Percentiles rank a stretch among this genome's conserved stretches.
Conservation (phyloP, 2,113 vertebrate genomes). For the Cryptoleucopteryx plumbea region DNA sequence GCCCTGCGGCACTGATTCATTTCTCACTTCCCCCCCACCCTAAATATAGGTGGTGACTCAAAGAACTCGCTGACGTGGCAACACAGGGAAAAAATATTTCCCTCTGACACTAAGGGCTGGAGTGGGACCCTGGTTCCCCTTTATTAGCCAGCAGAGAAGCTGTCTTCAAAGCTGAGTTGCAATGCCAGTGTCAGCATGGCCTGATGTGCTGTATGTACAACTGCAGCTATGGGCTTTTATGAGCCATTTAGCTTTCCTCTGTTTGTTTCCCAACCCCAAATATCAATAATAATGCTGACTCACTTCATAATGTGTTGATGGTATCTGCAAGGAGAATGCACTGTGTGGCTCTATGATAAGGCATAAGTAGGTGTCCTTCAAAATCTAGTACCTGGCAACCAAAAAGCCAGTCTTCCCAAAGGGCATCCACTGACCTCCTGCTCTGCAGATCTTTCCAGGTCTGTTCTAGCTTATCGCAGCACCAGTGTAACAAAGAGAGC, state of each 20-base stretch:
- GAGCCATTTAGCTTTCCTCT: neutral
- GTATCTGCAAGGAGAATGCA: neutral
- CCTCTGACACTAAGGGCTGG: constrained; percentile 15
- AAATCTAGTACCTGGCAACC: neutral
- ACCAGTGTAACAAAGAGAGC: neutral
- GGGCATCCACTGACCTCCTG: neutral
- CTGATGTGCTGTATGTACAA: too few species aligned
- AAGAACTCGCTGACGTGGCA: constrained; percentile 67
- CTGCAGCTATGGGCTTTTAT: neutral
- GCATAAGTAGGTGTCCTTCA: neutral
- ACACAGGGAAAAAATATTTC: constrained; percentile 37
- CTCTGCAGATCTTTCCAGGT: neutral
- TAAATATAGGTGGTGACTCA: constrained; percentile 67
- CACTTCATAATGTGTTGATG: neutral
- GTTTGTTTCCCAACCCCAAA: neutral
- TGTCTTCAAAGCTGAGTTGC: neutral
- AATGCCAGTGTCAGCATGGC: neutral
- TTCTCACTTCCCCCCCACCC: constrained; percentile 73
- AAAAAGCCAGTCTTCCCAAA: neutral
- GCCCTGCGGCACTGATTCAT: constrained; percentile 41
- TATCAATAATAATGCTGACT: neutral
- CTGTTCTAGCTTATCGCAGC: neutral
- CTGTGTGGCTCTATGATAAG: neutral
- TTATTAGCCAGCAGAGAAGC: constrained; percentile 38
- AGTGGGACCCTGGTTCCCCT: constrained; percentile 64